Evolutionary conservation across 2,797 vertebrate genomes (phyloP), one percentile per base, ranked within the genome.

Genomic region (Balearica regulorum): DNA sequence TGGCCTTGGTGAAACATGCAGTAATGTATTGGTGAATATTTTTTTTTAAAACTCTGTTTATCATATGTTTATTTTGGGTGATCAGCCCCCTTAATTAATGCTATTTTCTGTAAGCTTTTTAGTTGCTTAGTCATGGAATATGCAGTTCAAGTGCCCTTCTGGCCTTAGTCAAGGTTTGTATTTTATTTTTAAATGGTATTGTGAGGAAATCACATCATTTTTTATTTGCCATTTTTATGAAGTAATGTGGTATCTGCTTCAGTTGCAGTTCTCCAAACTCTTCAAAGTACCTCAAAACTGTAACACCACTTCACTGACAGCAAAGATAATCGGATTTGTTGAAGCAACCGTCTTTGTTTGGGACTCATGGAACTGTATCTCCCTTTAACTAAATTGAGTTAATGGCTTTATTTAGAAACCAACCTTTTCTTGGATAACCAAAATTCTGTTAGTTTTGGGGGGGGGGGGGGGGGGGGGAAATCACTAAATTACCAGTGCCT

Each of bases 401-500:
- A 93, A 90, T 88, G 70, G 31, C 53, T 89, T 91, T 83, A 78
- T 94, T 93, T 95, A 92, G 69, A 95, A 94, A 87, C 87, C 46
- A 82, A 35, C 76, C 57, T 86, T 43, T 37, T 84, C 66, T 85
- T 87, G 76, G 87, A 92, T 94, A 93, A 92, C 25, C 65, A 88
- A 72, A 91, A 75, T 91, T 69, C 21, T 87, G 24, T 53, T 92
- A 28, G 73, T 90, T 81, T 53, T 25, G 16, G 10, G 53, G 29
- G 25, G n/a, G n/a, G n/a, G n/a, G n/a, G n/a, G n/a, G n/a, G n/a
- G n/a, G n/a, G n/a, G n/a, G n/a, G n/a, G n/a, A n/a, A n/a, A n/a
- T 96, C 75, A 93, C 95, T 97, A 91, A 85, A 90, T 92, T 94
- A 73, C 31, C 69, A 73, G 65, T 90, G 91, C 65, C n/a, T 87